Evolutionary conservation across 2,113 vertebrate genomes (phyloP).

Genomic region (Larimichthys polyactis): DNA sequence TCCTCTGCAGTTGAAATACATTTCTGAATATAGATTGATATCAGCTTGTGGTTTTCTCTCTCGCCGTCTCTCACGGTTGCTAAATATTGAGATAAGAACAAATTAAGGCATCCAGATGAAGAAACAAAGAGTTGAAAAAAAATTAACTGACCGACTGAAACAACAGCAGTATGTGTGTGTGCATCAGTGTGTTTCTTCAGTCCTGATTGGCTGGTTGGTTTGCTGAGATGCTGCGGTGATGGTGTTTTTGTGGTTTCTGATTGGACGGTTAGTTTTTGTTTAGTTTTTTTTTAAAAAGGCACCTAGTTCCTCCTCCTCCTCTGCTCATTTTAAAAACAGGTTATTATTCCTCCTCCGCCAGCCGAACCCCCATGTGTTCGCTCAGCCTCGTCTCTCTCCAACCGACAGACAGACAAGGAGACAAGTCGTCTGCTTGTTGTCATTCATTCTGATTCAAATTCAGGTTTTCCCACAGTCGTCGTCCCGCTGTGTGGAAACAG

Average conservation of each 20-base stretch:
- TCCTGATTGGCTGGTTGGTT: constrained; percentile 67
- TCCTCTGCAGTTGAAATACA: constrained; percentile 6
- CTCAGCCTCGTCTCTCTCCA: neutral
- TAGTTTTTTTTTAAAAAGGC: constrained; percentile 65
- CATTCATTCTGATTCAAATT: constrained; percentile 2
- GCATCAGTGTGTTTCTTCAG: constrained; percentile 48
- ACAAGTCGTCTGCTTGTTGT: constrained; percentile 69
- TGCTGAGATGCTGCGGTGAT: constrained; percentile 70
- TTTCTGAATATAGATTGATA: constrained; percentile 16
- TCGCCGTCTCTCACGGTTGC: constrained; percentile 26
- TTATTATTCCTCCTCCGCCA: neutral
- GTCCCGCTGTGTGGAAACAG: constrained; percentile 12
- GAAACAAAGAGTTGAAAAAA: constrained; percentile 52
- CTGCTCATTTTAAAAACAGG: constrained; percentile 12
- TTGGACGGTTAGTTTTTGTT: constrained; percentile 17
- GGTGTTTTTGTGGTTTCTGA: constrained; percentile 55
- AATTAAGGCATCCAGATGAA: constrained; percentile 80
- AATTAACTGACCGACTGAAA: constrained; percentile 31
- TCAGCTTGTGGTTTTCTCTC: constrained; percentile 24
- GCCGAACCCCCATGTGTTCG: neutral
- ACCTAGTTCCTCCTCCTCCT: constrained; percentile 72
- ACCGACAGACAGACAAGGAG: constrained; percentile 40
- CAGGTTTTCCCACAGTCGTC: neutral
- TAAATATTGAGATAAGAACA: constrained; percentile 54
- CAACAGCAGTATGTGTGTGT: constrained; percentile 33